phyloP scores from a whole-genome alignment of 2,113 vertebrate species.

The Gopherus evgoodei region DNA sequence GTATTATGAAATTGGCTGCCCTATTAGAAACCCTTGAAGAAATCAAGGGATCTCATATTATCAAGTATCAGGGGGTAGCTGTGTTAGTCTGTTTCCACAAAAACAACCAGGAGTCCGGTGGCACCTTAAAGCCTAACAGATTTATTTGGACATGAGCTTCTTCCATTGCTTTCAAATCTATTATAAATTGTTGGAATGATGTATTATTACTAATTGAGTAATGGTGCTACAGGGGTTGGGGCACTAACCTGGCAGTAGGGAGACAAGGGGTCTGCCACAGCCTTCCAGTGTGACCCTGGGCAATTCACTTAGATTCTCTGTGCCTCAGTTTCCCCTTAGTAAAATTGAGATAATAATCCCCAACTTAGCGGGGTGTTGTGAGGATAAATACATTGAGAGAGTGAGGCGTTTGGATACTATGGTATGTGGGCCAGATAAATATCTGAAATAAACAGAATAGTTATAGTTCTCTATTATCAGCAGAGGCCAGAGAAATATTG shows the following conservation, averaged over 20 bases:
- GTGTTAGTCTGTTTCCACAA: no score
- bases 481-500: background rate
- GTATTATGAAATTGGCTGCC: background rate
- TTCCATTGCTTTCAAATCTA: background rate
- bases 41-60: background rate
- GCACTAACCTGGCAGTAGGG: background rate
- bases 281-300: background rate
- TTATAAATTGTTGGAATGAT: background rate
- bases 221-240: background rate
- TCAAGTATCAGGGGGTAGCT: background rate
- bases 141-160: no score
- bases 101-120: no score
- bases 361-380: background rate
- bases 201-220: background rate
- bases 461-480: background rate
- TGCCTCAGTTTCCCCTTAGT: background rate
- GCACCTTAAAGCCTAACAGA: no score
- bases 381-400: rapidly evolving
- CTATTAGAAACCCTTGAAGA: background rate
- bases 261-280: background rate
- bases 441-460: background rate
- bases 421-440: background rate
- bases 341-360: background rate
- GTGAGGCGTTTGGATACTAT: background rate
- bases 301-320: background rate